A percentile compares a stretch with the other conserved stretches of the same genome.
Conservation (phyloP, 2,113 vertebrate genomes). For the Lophochroa leadbeateri region DNA sequence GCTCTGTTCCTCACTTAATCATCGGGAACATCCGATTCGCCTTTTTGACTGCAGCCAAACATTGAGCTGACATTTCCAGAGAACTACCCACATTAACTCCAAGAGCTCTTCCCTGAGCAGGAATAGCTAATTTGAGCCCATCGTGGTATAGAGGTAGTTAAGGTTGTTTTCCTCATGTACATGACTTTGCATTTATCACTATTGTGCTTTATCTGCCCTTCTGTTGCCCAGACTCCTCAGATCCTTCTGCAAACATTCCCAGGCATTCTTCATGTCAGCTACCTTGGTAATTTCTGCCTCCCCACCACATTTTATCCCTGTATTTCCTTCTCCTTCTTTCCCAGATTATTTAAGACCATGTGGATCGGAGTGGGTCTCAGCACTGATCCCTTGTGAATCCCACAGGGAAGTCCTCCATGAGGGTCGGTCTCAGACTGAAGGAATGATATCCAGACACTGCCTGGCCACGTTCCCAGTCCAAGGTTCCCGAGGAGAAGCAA, state of each 20-base stretch:
- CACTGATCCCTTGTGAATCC: neutral
- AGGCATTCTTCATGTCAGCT: neutral
- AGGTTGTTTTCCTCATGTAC: slow-evolving; percentile 13
- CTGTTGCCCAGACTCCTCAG: neutral
- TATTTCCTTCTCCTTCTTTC: neutral
- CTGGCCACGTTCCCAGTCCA: accelerated
- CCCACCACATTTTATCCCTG: accelerated
- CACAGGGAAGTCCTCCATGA: neutral
- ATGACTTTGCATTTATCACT: slow-evolving; percentile 56
- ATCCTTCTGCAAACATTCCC: neutral
- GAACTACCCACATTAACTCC: neutral
- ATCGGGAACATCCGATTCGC: neutral
- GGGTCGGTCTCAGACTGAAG: neutral
- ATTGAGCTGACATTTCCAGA: slow-evolving; percentile 50
- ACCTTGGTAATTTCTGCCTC: neutral
- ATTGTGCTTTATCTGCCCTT: neutral
- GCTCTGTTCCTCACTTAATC: slow-evolving; percentile 12
- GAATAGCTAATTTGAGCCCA: neutral
- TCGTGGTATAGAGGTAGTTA: neutral
- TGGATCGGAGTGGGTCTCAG: neutral
- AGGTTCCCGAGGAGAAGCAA: neutral
- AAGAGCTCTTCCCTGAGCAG: neutral
- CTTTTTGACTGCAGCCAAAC: slow-evolving; percentile 9
- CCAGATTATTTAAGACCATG: accelerated
- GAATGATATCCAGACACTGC: neutral